Evolutionary conservation across 2,797 vertebrate genomes (phyloP), one percentile per base, ranked within the genome.

Genomic region (Galagoides demidoff): DNA sequence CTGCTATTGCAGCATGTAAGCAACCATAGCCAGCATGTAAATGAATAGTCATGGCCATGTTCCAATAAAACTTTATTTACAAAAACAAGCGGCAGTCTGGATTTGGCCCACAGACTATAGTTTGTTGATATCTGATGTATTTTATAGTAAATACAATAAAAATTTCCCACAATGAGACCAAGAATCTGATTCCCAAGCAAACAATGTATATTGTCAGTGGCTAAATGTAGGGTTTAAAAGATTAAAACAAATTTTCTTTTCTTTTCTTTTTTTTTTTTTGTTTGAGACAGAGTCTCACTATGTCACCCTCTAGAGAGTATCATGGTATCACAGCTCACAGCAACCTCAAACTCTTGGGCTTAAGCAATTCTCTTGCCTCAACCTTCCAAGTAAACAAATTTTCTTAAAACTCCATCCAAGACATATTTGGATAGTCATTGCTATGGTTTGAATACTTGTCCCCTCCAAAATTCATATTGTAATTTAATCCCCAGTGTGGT

Each of bases 81-180:
- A 29, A 39, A 64, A 73, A 22, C 2, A 84, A 57, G 27, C 17
- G 12, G 23, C 37, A 10, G 25, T 20, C n/a, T 29, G 64, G 7
- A 79, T 78, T 85, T 77, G 49, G 61, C 61, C 14, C 45, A 77
- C 10, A 57, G 39, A 49, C 3, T 52, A 10, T 49, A 55, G 20
- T 59, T 85, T 66, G 27, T 59, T 85, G 43, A 70, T 9, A 23
- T 23, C 55, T 61, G 37, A n/a, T 61, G 31, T 70, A 52, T 59
- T 71, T 92, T 81, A 49, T 34, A 71, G 66, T 71, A 93, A 93
- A 63, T n/a, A 81, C 27, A 73, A 55, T 39, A 73, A 88, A 87
- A 74, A 25, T n/a, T 10, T n/a, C 3, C 45, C 31, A 52, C 29
- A 73, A 52, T 71, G 43, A 87, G 3, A 64, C n/a, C 34, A 57